Evolutionary conservation across 2,113 vertebrate genomes (phyloP), one percentile per base, ranked within the genome.

Genomic region (Canis aureus): DNA sequence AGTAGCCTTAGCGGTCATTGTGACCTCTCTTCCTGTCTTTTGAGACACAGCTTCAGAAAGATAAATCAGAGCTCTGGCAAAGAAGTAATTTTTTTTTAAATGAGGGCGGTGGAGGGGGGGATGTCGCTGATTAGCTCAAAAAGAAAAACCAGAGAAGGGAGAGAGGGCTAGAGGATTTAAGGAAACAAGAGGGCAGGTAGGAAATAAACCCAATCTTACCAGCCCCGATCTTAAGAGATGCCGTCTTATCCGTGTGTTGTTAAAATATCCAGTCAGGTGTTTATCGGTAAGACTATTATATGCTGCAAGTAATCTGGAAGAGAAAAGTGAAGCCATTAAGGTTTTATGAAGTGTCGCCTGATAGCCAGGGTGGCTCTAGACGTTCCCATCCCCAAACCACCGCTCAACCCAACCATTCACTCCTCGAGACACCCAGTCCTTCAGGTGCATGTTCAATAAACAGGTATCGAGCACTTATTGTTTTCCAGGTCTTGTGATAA

Each of bases 211-310:
- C 16, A 88, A 0, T 84, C 99, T 94, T 98, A 99, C 99, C 99
- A 99, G 99, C 23, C 99, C 99, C 19, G 99, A 99, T 99, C 99
- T 99, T 91, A 99, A 99, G 35, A 99, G 99, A 92, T 99, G 99
- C 93, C 98, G 98, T 89, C 99, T 99, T 97, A 99, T 99, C 93
- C 99, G 98, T 43, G 98, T 98, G 93, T 99, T 99, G 98, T 99
- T 99, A 98, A 99, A 99, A 97, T 99, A 99, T 38, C 99, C 99
- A 11, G 97, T 97, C 60, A 99, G 98, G 97, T 99, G 99, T 98
- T 99, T 99, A 98, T 99, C 99, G 0, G 99, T 99, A 12, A 99
- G 99, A 84, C 99, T 99, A 94, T 99, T 99, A 97, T 99, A 99
- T n/a, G 98, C 98, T 32, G 98, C 98, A 86, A 99, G 98, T 25